A percentile compares a stretch with the other conserved stretches of the same genome.
Evolutionary conservation across 2,888 invertebrate species (phyloP).

Genomic region (Eristalis tenax): DNA sequence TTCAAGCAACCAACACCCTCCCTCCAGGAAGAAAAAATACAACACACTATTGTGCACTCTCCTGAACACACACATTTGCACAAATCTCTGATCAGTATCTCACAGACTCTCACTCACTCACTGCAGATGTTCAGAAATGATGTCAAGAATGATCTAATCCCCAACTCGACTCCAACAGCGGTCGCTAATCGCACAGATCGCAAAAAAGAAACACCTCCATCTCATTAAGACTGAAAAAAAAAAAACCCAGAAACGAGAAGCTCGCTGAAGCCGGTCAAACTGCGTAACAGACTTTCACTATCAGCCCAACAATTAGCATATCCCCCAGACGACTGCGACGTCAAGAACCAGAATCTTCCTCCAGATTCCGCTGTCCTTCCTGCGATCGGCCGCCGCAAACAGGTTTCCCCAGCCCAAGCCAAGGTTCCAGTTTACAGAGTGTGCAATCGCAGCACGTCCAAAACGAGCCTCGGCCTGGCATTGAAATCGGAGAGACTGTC

Average conservation of each 20-base stretch:
- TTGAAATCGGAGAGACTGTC: conserved; percentile 31
- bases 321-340: background rate
- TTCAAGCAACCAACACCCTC: background rate
- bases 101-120: background rate
- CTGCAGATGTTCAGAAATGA: background rate
- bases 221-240: background rate
- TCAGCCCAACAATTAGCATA: background rate
- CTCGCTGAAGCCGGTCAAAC: background rate
- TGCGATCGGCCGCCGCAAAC: background rate
- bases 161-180: background rate
- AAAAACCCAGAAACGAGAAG: background rate
- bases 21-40: background rate
- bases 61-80: background rate
- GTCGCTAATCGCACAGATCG: background rate
- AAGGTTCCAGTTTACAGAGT: conserved; percentile 46
- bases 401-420: background rate
- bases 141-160: background rate
- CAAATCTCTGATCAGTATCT: background rate
- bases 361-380: background rate
- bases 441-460: conserved; percentile 41
- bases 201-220: background rate
- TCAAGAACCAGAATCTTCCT: conserved; percentile 51
- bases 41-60: background rate
- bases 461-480: conserved; percentile 5
- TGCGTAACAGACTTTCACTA: conserved; percentile 1